These are phyloP conservation scores for Neomicropteryx cornuta DNA, from an alignment of 1,140 invertebrate genomes.

Conservation along the genomic window DNA sequence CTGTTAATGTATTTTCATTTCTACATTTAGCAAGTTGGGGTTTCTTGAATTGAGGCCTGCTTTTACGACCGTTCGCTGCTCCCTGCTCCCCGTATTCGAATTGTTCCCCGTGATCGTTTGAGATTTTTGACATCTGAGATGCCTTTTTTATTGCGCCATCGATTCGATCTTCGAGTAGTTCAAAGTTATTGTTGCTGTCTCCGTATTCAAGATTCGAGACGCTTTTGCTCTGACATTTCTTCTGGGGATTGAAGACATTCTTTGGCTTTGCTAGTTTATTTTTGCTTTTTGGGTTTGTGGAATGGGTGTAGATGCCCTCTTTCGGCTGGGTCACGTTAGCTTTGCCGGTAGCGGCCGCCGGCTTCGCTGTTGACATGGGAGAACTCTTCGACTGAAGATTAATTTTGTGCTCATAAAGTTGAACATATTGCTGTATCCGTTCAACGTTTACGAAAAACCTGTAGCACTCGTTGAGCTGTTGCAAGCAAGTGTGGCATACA, in stretches of 20 bases:
- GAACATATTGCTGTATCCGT: conserved; percentile 32
- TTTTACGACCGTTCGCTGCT: conserved; percentile 9
- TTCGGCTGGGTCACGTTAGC: too few species aligned
- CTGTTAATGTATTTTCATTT: conserved; percentile 9
- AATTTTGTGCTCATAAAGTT: conserved; percentile 20
- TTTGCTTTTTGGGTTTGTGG: conserved; percentile 19
- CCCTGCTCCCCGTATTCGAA: too few species aligned
- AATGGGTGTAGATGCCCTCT: too few species aligned
- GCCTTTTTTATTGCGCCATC: too few species aligned
- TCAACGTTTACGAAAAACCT: conserved; percentile 30
- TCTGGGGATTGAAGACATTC: too few species aligned
- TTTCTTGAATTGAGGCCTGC: conserved; percentile 17
- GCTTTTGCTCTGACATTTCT: too few species aligned
- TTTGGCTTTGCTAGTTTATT: too few species aligned
- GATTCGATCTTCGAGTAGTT: too few species aligned
- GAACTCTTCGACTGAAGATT: background rate
- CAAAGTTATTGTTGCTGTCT: too few species aligned
- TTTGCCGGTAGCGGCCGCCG: conserved; percentile 1
- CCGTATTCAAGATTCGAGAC: too few species aligned
- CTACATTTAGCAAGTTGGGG: conserved; percentile 9
- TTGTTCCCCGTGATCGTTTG: too few species aligned
- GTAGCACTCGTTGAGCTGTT: conserved; percentile 25
- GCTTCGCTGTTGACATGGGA: background rate
- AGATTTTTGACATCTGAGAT: too few species aligned
- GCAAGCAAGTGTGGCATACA: conserved; percentile 33